Evolutionary conservation across 2,888 invertebrate genomes (phyloP).

Genomic region (Eudasyphora cyanicolor): DNA sequence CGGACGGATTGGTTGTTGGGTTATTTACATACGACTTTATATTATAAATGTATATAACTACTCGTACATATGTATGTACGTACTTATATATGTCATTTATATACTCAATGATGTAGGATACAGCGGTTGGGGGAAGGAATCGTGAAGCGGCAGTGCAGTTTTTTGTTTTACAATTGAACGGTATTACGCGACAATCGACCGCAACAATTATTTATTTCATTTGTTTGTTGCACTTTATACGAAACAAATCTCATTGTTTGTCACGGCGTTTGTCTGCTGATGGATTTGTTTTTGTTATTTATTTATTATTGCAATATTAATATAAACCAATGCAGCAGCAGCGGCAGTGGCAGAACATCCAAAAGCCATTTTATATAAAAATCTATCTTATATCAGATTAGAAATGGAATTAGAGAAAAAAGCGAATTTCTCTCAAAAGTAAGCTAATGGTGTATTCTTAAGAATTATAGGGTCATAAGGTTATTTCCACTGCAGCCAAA

Average conservation of each 20-base stretch:
- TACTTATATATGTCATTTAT: conserved; percentile 5
- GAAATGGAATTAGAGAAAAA: too few relatives aligned
- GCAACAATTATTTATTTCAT: conserved; percentile 63
- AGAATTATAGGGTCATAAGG: too few relatives aligned
- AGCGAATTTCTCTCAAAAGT: too few relatives aligned
- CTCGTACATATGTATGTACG: neutral
- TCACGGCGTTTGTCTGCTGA: neutral
- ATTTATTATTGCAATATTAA: too few relatives aligned
- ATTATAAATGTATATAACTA: neutral
- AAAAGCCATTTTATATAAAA: too few relatives aligned
- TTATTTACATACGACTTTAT: neutral
- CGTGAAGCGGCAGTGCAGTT: too few relatives aligned
- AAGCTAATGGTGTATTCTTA: too few relatives aligned
- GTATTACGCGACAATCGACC: conserved; percentile 42
- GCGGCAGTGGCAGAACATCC: too few relatives aligned
- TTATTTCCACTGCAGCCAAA: too few relatives aligned
- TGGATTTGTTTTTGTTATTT: too few relatives aligned
- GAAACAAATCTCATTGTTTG: conserved; percentile 31
- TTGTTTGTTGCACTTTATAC: conserved; percentile 63
- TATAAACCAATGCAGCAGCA: too few relatives aligned
- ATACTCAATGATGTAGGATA: neutral
- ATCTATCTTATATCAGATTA: too few relatives aligned
- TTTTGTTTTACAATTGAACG: neutral
- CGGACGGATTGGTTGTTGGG: neutral
- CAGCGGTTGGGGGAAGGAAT: neutral